These are phyloP conservation scores for Sebastes elongatus DNA, from an alignment of 2,797 vertebrate genomes.

Conservation along the genomic window DNA sequence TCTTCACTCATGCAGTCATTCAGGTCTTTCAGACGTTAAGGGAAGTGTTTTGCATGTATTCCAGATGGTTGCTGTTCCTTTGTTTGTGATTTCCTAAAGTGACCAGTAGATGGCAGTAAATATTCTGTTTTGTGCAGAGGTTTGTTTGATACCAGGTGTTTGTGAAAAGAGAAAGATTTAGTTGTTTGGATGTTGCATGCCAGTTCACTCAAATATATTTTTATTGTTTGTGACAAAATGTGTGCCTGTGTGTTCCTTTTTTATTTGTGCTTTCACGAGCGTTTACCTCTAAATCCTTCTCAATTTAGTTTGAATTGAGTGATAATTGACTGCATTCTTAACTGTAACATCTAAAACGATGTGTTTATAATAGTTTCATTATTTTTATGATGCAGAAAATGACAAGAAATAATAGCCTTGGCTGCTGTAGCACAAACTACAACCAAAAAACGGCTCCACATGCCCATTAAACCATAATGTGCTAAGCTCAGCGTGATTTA, in stretches of 20 bases:
- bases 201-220: slow-evolving; percentile 1
- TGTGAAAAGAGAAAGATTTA: not conserved
- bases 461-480: slow-evolving; percentile 12
- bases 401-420: slow-evolving; percentile 19
- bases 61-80: not conserved
- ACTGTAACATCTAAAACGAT: not conserved
- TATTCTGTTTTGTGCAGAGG: slow-evolving; percentile 31
- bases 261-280: not conserved
- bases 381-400: not conserved
- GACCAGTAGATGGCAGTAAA: slow-evolving; percentile 78
- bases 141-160: slow-evolving; percentile 5
- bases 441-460: slow-evolving; percentile 33
- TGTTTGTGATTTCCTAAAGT: slow-evolving; percentile 11
- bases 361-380: not conserved
- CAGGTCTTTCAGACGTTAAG: slow-evolving; percentile 41
- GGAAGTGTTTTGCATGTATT: not conserved
- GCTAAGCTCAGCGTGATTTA: slow-evolving; percentile 50
- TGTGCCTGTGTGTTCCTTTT: not conserved
- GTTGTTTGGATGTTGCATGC: not conserved
- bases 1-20: slow-evolving; percentile 41
- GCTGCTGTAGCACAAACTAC: slow-evolving; percentile 2
- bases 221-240: not conserved
- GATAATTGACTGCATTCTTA: not conserved
- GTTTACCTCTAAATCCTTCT: not conserved
- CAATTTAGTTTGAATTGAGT: not conserved